A percentile compares a stretch with the other conserved stretches of the same genome.
Evolutionary conservation across 2,888 invertebrate species (phyloP).

Genomic region (Tetranychus truncatus): DNA sequence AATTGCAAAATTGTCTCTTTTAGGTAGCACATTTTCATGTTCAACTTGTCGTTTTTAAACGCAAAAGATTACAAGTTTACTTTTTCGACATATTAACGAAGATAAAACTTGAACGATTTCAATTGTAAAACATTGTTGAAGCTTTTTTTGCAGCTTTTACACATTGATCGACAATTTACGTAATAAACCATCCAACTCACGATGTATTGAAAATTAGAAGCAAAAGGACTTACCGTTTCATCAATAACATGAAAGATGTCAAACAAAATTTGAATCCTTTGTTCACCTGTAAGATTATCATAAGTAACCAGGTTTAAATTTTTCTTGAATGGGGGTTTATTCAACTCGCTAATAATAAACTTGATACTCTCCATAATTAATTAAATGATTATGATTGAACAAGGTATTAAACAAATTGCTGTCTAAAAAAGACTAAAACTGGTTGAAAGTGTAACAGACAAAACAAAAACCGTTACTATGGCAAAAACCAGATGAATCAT

Average conservation of each 20-base stretch:
- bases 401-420: neutral
- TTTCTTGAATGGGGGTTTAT: slow-evolving; percentile 48
- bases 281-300: slow-evolving; percentile 54
- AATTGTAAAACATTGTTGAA: no score
- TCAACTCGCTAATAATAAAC: slow-evolving; percentile 41
- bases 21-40: neutral
- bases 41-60: neutral
- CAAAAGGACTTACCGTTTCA: slow-evolving; percentile 36
- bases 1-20: neutral
- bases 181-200: neutral
- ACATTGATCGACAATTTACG: neutral
- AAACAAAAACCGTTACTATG: no score
- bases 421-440: no score
- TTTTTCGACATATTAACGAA: no score
- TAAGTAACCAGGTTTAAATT: slow-evolving; percentile 65
- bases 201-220: neutral
- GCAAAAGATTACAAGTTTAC: no score
- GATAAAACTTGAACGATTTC: no score
- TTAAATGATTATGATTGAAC: neutral
- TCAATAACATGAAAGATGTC: slow-evolving; percentile 56
- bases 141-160: no score
- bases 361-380: neutral
- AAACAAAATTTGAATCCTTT: slow-evolving; percentile 52
- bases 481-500: no score
- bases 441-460: no score